phyloP scores from a whole-genome alignment of 2,888 invertebrate species.

The Agrotis clavis region DNA sequence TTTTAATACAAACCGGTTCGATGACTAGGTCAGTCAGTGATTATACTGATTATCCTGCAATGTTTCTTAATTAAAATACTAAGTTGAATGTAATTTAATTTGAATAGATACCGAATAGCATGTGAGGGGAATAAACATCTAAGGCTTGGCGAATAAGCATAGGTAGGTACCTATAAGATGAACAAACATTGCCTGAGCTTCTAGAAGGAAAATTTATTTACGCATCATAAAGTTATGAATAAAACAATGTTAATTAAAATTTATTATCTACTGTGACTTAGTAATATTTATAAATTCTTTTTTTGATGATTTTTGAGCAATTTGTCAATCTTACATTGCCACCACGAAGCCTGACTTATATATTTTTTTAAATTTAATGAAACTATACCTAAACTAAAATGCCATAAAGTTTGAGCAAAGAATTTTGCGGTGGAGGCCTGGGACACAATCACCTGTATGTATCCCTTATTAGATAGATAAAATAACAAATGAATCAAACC shows the following conservation, averaged over 20 bases:
- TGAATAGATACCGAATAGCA: conserved; percentile 20
- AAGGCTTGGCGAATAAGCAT: too few species aligned
- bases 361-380: too few species aligned
- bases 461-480: too few species aligned
- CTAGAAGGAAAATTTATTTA: conserved; percentile 6
- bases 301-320: too few species aligned
- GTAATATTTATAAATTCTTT: too few species aligned
- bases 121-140: conserved; percentile 1
- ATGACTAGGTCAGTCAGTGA: conserved; percentile 56
- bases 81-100: conserved; percentile 35
- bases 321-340: too few species aligned
- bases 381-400: too few species aligned
- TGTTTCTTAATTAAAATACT: conserved; percentile 56
- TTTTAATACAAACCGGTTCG: conserved; percentile 53
- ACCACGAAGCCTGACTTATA: too few species aligned
- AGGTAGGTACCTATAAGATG: background rate
- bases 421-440: background rate
- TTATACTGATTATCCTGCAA: conserved; percentile 56
- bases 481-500: too few species aligned
- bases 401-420: too few species aligned
- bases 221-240: conserved; percentile 16
- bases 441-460: background rate
- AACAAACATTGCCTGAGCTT: too few species aligned
- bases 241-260: background rate
- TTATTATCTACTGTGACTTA: too few species aligned